Evolutionary conservation across 2,888 invertebrate genomes (phyloP).

Genomic region (Lobophora halterata): DNA sequence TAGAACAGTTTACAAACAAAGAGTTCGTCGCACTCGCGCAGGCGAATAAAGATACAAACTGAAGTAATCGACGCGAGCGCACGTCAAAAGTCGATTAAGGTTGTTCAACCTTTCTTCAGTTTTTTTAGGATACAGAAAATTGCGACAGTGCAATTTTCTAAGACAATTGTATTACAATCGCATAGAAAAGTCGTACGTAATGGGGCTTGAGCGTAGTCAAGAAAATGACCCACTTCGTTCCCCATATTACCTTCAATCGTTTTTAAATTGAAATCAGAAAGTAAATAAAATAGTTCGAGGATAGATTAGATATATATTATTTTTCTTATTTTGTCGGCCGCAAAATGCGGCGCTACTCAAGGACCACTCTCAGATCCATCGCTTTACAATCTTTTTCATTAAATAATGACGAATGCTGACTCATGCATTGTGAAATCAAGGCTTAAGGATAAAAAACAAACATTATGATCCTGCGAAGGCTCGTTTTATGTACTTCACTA

Average conservation of each 20-base stretch:
- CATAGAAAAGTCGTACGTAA: slow-evolving; percentile 24
- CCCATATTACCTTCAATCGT: slow-evolving; percentile 24
- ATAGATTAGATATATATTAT: slow-evolving; percentile 20
- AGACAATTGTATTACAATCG: slow-evolving; percentile 39
- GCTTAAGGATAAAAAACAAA: slow-evolving; percentile 20
- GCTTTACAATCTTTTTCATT: slow-evolving; percentile 8
- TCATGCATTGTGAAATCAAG: too few species aligned
- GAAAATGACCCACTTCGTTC: slow-evolving; percentile 28
- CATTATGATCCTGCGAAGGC: slow-evolving; percentile 30
- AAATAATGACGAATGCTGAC: too few species aligned
- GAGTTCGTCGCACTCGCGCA: slow-evolving; percentile 50
- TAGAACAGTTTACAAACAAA: slow-evolving; percentile 67
- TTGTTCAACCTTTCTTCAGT: slow-evolving; percentile 57
- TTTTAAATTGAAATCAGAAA: slow-evolving; percentile 25
- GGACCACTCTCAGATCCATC: slow-evolving; percentile 6
- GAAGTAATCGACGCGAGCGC: slow-evolving; percentile 40
- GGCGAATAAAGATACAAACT: slow-evolving; percentile 44
- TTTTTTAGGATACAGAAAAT: slow-evolving; percentile 52
- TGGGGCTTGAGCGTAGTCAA: slow-evolving; percentile 25
- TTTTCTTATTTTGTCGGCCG: slow-evolving; percentile 8
- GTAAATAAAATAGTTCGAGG: slow-evolving; percentile 20
- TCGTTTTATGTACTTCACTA: slow-evolving; percentile 30
- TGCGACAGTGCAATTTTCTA: slow-evolving; percentile 50
- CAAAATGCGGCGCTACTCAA: slow-evolving; percentile 9
- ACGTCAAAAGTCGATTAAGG: slow-evolving; percentile 49